Conservation (phyloP, 2,113 vertebrate genomes). For the Benitochromis conjunctus region DNA sequence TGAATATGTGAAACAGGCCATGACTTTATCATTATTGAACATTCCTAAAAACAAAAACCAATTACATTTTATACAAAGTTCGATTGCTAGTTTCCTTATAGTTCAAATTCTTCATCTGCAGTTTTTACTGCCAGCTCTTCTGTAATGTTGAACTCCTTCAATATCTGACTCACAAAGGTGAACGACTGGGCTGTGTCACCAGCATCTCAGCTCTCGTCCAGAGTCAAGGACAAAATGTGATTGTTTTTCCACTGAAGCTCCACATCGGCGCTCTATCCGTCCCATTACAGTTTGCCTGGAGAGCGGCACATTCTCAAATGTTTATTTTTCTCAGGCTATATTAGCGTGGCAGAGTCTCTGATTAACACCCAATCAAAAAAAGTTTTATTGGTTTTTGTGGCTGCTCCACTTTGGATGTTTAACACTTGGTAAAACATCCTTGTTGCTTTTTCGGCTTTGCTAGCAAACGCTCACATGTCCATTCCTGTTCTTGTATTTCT, state of each 20-base stretch:
- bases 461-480: not conserved
- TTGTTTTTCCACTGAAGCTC: not conserved
- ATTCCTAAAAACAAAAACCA: accelerated
- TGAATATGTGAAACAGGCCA: not conserved
- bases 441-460: too few relatives aligned
- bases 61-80: accelerated
- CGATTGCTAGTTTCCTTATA: not conserved
- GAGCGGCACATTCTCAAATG: not conserved
- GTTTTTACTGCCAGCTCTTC: not conserved
- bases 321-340: not conserved
- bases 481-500: not conserved
- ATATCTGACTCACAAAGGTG: not conserved
- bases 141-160: not conserved
- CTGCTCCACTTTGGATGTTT: not conserved
- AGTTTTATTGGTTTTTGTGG: not conserved
- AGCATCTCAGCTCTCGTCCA: not conserved
- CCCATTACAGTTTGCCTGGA: accelerated
- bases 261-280: not conserved
- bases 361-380: not conserved
- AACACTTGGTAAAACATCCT: not conserved
- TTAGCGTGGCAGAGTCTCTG: not conserved
- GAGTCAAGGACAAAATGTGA: not conserved
- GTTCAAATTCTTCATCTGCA: not conserved
- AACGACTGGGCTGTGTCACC: not conserved
- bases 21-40: not conserved